Conservation (phyloP, 2,888 invertebrate genomes). For the Pherbina coryleti region DNA sequence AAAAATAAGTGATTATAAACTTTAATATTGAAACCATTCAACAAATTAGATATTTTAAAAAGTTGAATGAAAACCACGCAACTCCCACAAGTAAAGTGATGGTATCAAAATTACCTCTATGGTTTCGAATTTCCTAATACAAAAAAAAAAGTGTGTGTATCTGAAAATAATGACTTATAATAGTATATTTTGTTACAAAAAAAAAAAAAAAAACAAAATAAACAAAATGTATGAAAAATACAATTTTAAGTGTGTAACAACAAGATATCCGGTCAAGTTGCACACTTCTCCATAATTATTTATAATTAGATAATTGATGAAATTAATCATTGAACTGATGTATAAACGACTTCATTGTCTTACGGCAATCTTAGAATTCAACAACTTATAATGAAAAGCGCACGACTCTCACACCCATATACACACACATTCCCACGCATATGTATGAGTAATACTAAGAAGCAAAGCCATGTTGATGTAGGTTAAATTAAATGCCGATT, state of each 20-base stretch:
- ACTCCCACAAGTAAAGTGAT: too few relatives aligned
- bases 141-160: too few relatives aligned
- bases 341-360: neutral
- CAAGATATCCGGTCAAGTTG: neutral
- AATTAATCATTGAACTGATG: neutral
- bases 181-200: too few relatives aligned
- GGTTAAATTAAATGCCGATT: conserved; percentile 22
- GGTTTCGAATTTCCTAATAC: too few relatives aligned
- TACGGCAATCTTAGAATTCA: neutral
- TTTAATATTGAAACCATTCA: too few relatives aligned
- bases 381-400: neutral
- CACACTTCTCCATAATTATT: conserved; percentile 13
- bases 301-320: conserved; percentile 16
- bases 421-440: neutral
- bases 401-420: neutral
- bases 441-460: too few relatives aligned
- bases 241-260: neutral
- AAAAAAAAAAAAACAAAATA: neutral
- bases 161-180: too few relatives aligned
- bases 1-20: too few relatives aligned
- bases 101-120: too few relatives aligned
- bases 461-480: neutral
- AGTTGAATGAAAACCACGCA: too few relatives aligned
- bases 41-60: too few relatives aligned
- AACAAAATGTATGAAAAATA: neutral